Percentiles rank a stretch among this genome's conserved stretches.
Conservation (phyloP, 2,888 invertebrate species). For the Diaphora mendica region DNA sequence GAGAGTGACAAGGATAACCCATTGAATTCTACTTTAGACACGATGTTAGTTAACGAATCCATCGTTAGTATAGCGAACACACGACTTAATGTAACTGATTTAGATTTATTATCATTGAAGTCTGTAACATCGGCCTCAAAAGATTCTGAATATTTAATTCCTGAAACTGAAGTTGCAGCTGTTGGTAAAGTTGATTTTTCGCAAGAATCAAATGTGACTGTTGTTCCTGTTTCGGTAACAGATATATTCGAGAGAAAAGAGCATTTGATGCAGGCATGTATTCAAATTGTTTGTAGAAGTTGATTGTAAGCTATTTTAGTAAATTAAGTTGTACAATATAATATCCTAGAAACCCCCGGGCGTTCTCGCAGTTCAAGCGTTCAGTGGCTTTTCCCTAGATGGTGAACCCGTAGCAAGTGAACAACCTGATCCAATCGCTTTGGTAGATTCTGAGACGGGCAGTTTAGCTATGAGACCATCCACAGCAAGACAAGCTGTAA, state of each 20-base stretch:
- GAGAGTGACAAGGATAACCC: constrained; percentile 53
- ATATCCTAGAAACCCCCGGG: constrained; percentile 60
- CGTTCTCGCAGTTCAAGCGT: constrained; percentile 66
- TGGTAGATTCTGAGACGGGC: constrained; percentile 77
- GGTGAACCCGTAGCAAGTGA: constrained; percentile 64
- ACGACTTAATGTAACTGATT: constrained; percentile 53
- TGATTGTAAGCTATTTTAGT: background rate
- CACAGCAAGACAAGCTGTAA: constrained; percentile 68
- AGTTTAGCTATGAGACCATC: constrained; percentile 55
- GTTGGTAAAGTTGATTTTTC: constrained; percentile 20
- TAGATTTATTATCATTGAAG: constrained; percentile 69
- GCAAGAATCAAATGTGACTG: constrained; percentile 23
- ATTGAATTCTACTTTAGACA: constrained; percentile 58
- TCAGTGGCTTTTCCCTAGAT: constrained; percentile 76
- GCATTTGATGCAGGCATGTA: constrained; percentile 55
- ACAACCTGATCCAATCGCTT: constrained; percentile 66
- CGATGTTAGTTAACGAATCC: constrained; percentile 52
- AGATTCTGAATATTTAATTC: constrained; percentile 69
- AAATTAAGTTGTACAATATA: background rate
- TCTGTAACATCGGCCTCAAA: constrained; percentile 66
- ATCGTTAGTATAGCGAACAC: constrained; percentile 50
- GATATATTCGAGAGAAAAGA: constrained; percentile 75
- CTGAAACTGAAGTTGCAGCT: constrained; percentile 58
- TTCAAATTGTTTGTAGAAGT: constrained; percentile 5
- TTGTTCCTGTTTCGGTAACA: constrained; percentile 55